Evolutionary conservation across 2,113 vertebrate genomes (phyloP), one percentile per base, ranked within the genome.

Genomic region (Eira barbara): DNA sequence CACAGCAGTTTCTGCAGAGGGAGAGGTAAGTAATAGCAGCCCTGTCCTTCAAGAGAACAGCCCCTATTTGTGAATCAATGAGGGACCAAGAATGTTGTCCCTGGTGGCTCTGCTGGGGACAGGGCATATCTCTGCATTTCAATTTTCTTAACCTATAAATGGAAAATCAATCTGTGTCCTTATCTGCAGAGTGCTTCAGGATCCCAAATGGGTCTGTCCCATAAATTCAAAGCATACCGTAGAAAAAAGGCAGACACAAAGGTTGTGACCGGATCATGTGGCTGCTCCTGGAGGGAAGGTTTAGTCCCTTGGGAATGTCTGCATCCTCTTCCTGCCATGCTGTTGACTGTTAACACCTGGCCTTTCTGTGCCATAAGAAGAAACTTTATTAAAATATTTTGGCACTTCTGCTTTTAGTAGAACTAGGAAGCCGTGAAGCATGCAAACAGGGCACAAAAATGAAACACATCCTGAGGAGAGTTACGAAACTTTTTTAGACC

Each of bases 391-490:
- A 93, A 95, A 91, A 87, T 97, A 96, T 93, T 82, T 86, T 73
- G 86, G 65, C 86, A 97, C 89, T 97, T 98, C 95, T 97, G 89
- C 94, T 97, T 96, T 97, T 96, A 78, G 79, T 86, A 87, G 67
- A 97, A 91, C n/a, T 85, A 87, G 71, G 85, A 98, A 95, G 31
- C 78, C 11, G 2, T 95, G 89, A 96, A 97, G 67, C 52, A 81
- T 94, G 85, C 90, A 97, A 96, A 89, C 67, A 85, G 23, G 88
- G 9, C 52, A 89, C 89, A 57, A 88, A 96, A 97, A 93, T 96
- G 59, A 91, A 97, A 96, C 36, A 93, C 10, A 73, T 39, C 39
- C 49, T 90, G 47, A 96, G n/a, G 73, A 82, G 80, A n/a, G 6
- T 94, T 93, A 67, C 79, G 61, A 97, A 96, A 94, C 59, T 34